phyloP scores from a whole-genome alignment of 2,113 vertebrate species.

The Tringa solitaria region DNA sequence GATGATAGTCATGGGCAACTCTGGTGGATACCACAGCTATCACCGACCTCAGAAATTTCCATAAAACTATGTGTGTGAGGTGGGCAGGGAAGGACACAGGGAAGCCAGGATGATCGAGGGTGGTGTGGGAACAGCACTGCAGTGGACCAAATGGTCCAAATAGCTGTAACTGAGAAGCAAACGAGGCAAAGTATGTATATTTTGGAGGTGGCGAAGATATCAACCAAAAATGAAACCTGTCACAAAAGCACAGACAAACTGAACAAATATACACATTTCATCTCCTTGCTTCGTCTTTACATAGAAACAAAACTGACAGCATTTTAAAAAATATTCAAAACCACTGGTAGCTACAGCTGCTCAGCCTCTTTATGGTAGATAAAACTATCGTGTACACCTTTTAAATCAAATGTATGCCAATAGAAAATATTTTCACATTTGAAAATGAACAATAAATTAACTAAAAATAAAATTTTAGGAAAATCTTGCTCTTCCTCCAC shows the following conservation, averaged over 20 bases:
- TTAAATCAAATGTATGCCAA: background rate
- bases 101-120: background rate
- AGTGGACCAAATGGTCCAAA: background rate
- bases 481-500: background rate
- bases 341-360: background rate
- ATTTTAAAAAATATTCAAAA: background rate
- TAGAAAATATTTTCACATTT: background rate
- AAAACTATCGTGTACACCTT: background rate
- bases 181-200: background rate
- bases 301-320: background rate
- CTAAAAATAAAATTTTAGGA: background rate
- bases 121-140: background rate
- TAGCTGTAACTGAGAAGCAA: background rate
- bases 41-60: background rate
- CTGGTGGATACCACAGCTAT: background rate
- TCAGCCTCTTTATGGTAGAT: background rate
- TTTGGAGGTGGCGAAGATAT: background rate
- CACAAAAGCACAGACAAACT: background rate
- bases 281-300: background rate
- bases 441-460: background rate
- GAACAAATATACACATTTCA: background rate
- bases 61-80: background rate
- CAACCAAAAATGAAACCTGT: background rate
- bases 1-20: accelerated
- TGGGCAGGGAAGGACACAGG: background rate